These are phyloP conservation scores for Hypothenemus hampei DNA, from an alignment of 1,140 invertebrate species.

Conservation along the genomic window DNA sequence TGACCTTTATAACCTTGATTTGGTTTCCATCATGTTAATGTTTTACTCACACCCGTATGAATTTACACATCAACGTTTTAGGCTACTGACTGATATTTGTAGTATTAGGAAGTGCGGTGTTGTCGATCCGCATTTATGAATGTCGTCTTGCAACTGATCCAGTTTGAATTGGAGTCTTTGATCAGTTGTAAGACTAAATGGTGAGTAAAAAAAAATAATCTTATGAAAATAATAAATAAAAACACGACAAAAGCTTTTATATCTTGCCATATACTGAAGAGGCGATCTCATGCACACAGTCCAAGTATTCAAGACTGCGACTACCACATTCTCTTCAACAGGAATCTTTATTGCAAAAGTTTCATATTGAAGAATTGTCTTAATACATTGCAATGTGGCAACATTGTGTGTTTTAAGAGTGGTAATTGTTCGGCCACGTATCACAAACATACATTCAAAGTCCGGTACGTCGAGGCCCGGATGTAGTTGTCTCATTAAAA, in stretches of 20 bases:
- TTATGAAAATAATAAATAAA: no score
- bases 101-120: no score
- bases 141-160: no score
- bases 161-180: no score
- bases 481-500: constrained; percentile 20
- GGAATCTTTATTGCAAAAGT: background rate
- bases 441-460: constrained; percentile 25
- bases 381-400: background rate
- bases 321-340: no score
- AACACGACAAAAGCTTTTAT: constrained; percentile 40
- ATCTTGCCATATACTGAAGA: constrained; percentile 38
- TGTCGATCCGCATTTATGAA: background rate
- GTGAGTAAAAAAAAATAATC: no score
- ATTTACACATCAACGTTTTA: no score
- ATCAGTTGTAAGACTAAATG: no score
- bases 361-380: no score
- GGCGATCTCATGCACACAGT: constrained; percentile 50
- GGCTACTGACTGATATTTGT: no score
- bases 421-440: constrained; percentile 6
- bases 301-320: constrained; percentile 51
- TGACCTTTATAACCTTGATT: constrained; percentile 64
- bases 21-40: constrained; percentile 72
- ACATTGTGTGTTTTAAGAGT: background rate
- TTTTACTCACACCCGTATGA: no score
- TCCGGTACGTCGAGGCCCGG: constrained; percentile 28